Evolutionary conservation across 64 coral and sea anemone species (phyloP).

Genomic region (Pocillopora damicornis): DNA sequence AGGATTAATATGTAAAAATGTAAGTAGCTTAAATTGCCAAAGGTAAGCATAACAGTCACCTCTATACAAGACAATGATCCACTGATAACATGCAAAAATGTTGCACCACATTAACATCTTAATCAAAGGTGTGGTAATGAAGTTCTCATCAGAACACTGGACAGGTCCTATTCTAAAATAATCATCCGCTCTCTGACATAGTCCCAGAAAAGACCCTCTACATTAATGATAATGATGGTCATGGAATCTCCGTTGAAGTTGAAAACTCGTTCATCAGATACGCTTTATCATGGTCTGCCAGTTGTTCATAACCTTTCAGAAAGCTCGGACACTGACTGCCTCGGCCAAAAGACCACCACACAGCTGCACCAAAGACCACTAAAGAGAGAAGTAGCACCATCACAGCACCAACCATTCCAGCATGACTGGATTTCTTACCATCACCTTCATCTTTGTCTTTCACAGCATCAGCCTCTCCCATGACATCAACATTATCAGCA

Average conservation of each 20-base stretch:
- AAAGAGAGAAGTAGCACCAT: constrained; percentile 4
- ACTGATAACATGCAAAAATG: too few species aligned
- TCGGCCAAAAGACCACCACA: constrained; percentile 21
- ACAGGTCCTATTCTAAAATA: too few species aligned
- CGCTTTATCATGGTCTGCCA: background rate
- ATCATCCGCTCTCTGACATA: too few species aligned
- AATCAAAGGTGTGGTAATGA: too few species aligned
- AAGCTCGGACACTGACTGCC: background rate
- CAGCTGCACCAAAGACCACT: background rate
- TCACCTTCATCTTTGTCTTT: background rate
- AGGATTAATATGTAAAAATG: too few species aligned
- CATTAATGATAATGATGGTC: too few species aligned
- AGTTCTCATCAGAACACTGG: too few species aligned
- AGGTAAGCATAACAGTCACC: too few species aligned
- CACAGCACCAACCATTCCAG: background rate
- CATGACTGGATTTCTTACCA: background rate
- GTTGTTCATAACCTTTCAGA: constrained; percentile 22
- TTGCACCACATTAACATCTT: too few species aligned
- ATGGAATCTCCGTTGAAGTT: background rate
- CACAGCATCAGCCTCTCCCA: background rate
- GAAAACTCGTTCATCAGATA: background rate
- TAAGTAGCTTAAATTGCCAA: too few species aligned
- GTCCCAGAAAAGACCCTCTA: too few species aligned
- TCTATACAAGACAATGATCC: too few species aligned
- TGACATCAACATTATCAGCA: background rate